A percentile compares a stretch with the other conserved stretches of the same genome.
These are phyloP conservation scores for Pangasianodon hypophthalmus DNA, from an alignment of 2,113 vertebrate species.

Conservation along the genomic window DNA sequence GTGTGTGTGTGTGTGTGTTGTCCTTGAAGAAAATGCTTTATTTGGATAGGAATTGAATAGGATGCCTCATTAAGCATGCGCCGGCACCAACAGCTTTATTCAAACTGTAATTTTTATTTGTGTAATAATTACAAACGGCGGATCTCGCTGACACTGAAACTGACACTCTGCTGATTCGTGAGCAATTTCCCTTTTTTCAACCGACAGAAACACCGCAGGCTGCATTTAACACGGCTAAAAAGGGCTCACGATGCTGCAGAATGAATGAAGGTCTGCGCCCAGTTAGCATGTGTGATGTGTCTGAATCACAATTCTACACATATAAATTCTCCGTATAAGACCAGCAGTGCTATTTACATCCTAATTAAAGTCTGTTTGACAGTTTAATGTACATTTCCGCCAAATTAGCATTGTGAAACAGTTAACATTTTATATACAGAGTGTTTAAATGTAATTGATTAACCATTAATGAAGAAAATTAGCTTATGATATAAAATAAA, in stretches of 20 bases:
- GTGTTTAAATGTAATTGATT: not conserved
- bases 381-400: not conserved
- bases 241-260: not conserved
- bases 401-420: not conserved
- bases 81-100: slow-evolving; percentile 9
- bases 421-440: not conserved
- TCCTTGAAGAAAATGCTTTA: not conserved
- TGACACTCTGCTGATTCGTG: not conserved
- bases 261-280: too few relatives aligned
- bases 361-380: not conserved
- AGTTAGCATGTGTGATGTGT: not conserved
- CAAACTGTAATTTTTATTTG: slow-evolving; percentile 40
- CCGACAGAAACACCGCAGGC: not conserved
- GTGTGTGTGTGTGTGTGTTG: not conserved
- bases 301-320: not conserved
- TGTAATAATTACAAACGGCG: slow-evolving; percentile 47
- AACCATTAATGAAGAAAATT: not conserved
- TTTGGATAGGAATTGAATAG: not conserved
- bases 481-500: not conserved
- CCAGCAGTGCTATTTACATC: not conserved
- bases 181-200: not conserved
- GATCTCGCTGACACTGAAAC: not conserved
- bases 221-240: not conserved
- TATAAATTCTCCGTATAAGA: not conserved
- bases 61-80: not conserved